A percentile compares a stretch with the other conserved stretches of the same genome.
These are phyloP conservation scores for Danio jaintianensis DNA, from an alignment of 2,797 vertebrate genomes.

Conservation along the genomic window DNA sequence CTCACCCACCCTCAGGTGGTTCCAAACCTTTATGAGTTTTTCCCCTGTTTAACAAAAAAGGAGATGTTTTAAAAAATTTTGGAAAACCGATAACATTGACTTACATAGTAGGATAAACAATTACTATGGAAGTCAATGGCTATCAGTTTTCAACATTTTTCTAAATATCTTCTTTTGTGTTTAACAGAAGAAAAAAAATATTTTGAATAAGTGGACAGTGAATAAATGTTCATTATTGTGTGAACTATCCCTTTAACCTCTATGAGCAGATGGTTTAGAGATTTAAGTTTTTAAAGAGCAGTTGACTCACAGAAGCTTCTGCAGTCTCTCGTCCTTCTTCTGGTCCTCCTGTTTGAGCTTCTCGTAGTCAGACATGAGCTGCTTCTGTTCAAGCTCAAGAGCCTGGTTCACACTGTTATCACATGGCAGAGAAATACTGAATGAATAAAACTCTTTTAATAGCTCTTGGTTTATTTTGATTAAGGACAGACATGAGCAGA, in stretches of 20 bases:
- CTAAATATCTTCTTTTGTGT: too few species aligned
- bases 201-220: too few species aligned
- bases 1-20: too few species aligned
- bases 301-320: constrained; percentile 87
- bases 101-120: too few species aligned
- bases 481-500: not conserved
- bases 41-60: too few species aligned
- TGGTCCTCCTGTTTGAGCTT: constrained; percentile 88
- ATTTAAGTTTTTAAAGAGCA: not conserved
- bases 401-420: constrained; percentile 86
- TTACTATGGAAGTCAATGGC: too few species aligned
- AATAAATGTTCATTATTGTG: not conserved
- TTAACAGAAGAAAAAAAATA: too few species aligned
- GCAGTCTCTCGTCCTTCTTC: constrained; percentile 88
- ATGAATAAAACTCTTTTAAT: not conserved
- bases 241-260: too few species aligned
- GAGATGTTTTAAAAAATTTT: too few species aligned
- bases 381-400: constrained; percentile 89
- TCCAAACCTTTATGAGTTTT: too few species aligned
- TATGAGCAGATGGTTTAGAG: not conserved
- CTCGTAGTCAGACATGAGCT: constrained; percentile 88
- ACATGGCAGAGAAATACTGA: not conserved
- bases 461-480: not conserved
- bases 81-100: too few species aligned
- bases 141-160: too few species aligned